Conservation (phyloP, 2,797 vertebrate species). For the Eremophila alpestris region DNA sequence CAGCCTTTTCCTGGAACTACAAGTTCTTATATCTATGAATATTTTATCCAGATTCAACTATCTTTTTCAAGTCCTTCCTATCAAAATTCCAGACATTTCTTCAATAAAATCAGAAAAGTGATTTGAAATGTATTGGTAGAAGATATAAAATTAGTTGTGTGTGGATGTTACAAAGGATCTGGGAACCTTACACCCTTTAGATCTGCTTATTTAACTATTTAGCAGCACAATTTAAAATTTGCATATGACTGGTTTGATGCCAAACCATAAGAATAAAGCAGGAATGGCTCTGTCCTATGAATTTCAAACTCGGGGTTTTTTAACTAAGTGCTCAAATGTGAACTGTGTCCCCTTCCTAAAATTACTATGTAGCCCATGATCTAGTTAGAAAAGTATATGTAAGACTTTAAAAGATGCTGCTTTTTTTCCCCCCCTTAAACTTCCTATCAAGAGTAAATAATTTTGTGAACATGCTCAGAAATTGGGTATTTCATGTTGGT, state of each 20-base stretch:
- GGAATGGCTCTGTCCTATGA: slow-evolving; percentile 23
- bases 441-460: not conserved
- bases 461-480: slow-evolving; percentile 9
- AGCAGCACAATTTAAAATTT: slow-evolving; percentile 57
- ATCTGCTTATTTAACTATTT: slow-evolving; percentile 66
- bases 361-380: not conserved
- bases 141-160: slow-evolving; percentile 54
- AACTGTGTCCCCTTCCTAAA: slow-evolving; percentile 3
- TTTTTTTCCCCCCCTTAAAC: not conserved
- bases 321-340: not conserved
- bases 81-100: slow-evolving; percentile 72
- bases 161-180: slow-evolving; percentile 57
- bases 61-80: slow-evolving; percentile 72
- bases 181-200: slow-evolving; percentile 52
- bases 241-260: slow-evolving; percentile 61
- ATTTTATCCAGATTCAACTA: slow-evolving; percentile 71
- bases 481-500: not conserved
- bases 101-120: slow-evolving; percentile 64
- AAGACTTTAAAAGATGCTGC: not conserved
- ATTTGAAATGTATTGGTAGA: slow-evolving; percentile 58
- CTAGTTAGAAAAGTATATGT: not conserved
- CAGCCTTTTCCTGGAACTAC: slow-evolving; percentile 49
- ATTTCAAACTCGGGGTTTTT: slow-evolving; percentile 32
- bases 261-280: slow-evolving; percentile 56
- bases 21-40: slow-evolving; percentile 64